Base-by-base conservation (phyloP, 2,888 invertebrate species). In the Hirudinaria manillensis region DNA sequence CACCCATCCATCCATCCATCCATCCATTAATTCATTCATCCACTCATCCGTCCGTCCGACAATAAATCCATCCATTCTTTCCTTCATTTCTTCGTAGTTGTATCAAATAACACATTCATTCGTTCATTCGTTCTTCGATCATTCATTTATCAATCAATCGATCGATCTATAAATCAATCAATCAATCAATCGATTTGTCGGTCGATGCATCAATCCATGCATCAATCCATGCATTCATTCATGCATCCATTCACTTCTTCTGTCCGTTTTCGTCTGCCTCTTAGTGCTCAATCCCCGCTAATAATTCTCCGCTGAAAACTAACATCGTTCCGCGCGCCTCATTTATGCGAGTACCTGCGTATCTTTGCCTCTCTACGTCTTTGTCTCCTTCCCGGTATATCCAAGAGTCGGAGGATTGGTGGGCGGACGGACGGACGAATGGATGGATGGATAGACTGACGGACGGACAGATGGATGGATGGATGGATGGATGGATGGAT, bases 221-320 rank as follows among this genome's bases (percentile, higher is more conserved):
- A 10, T 38, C 38, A 3, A 3, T 45, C 45, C 45, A 45, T 45
- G 13, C 45, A 45, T 45, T 16, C 45, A 2, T 45, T 16, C 45
- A 45, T 45, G 45, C 45, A 45, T 45, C 45, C 45, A 45, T 45
- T 45, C 45, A 45, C 45, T 45, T n/a, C 61, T 13, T 61, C 29
- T 61, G 21, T n/a, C 27, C 7, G 10, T 16, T 16, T 61, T 61
- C n/a, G 61, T 68, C 36, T 32, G 68, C n/a, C 34, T 32, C 36
- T n/a, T 68, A 32, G 32, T 29, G 68, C 32, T 24, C 68, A 68
- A 68, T 68, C 68, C 32, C 68, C 32, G 68, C 68, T 68, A 68
- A 68, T 68, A 68, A 68, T 29, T 61, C 68, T 68, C 34, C 68
- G 68, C 36, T 68, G 68, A 68, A 68, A 68, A 34, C 68, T 68